Conservation (phyloP, 2,113 vertebrate species). For the Collichthys lucidus region DNA sequence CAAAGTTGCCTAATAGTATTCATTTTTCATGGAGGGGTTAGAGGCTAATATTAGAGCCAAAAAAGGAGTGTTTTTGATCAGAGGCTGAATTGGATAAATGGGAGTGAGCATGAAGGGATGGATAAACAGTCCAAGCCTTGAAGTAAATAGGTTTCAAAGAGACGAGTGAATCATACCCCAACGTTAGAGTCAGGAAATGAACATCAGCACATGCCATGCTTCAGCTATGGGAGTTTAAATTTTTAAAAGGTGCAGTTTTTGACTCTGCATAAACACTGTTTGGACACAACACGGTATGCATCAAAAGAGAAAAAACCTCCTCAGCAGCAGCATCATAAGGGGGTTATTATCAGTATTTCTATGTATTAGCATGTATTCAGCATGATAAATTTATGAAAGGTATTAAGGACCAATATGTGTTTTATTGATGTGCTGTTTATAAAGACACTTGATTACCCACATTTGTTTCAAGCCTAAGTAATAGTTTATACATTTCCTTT, state of each 20-base stretch:
- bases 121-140: constrained; percentile 63
- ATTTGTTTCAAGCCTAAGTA: no score
- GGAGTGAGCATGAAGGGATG: constrained; percentile 55
- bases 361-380: no score
- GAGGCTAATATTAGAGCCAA: constrained; percentile 58
- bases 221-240: neutral
- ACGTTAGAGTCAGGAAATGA: constrained; percentile 34
- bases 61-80: constrained; percentile 67
- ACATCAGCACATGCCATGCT: constrained; percentile 32
- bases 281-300: constrained; percentile 13
- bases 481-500: no score
- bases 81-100: constrained; percentile 62
- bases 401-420: no score
- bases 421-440: no score
- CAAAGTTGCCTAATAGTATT: constrained; percentile 64
- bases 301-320: constrained; percentile 1
- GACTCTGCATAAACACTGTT: constrained; percentile 23
- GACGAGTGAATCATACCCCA: constrained; percentile 46
- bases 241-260: constrained; percentile 35
- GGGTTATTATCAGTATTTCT: no score
- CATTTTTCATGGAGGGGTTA: constrained; percentile 58
- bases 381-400: no score
- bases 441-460: no score
- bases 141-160: constrained; percentile 73
- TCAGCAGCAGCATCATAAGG: neutral